Evolutionary conservation across 23 tunicate species (phyloP), one percentile per base, ranked within the genome.

Genomic region (Phallusia fumigata): DNA sequence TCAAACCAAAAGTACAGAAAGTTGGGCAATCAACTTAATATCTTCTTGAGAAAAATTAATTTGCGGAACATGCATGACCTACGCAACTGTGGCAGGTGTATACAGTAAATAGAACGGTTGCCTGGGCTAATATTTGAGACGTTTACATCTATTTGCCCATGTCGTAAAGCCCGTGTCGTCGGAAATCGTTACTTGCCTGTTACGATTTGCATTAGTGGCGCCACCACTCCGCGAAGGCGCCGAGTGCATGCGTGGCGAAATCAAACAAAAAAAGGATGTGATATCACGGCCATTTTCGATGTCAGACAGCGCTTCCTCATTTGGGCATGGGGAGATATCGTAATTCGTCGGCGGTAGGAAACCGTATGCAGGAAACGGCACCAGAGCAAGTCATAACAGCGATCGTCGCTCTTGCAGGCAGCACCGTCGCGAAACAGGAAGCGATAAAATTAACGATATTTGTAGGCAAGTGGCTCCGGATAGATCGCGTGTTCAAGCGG

Each of bases 381-480:
- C 2, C 69, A 13, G 28, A 24, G 69, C 69, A 16, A 58, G 28
- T 24, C 28, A 24, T 24, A 24, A 24, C 69, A 21, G 28, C 69
- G 69, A 24, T 40, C 69, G 26, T 16, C 69, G 69, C 16, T 22
- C 69, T 24, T 58, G 69, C 69, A 58, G 28, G 69, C 69, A 58
- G 16, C 11, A 24, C 11, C 16, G 77, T 74, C 77, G 77, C 77
- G 77, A 74, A 74, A 74, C 12, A 74, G 77, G 77, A 74, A 74
- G 35, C 34, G 40, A 33, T 74, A 74, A 74, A 58, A 32, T 74
- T 74, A 74, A 74, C 77, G 77, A 74, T 74, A 74, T 74, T 74
- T 74, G 77, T 33, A 32, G 40, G 40, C 69, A 58, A 58, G 69
- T 22, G 69, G 69, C 26, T 58, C 69, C 69, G 69, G 69, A 58